Percentiles rank a stretch among this genome's conserved stretches.
Evolutionary conservation across 2,888 invertebrate species (phyloP).

Genomic region (Acholoe squamosa): DNA sequence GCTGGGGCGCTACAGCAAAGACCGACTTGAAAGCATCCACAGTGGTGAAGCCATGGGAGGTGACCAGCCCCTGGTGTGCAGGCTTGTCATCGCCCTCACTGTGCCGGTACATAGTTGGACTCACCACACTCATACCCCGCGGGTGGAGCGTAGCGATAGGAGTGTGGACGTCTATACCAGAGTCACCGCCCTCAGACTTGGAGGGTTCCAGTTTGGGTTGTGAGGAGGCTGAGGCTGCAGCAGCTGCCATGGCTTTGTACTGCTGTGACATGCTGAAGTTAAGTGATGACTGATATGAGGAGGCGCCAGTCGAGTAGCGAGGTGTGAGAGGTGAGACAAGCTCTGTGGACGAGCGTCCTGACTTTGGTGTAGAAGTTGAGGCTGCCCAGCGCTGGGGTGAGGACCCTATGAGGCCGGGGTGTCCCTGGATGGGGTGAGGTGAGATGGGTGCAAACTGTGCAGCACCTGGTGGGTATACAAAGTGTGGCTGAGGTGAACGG

Average conservation of each 20-base stretch:
- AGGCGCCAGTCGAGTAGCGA: constrained; percentile 70
- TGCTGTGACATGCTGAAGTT: constrained; percentile 58
- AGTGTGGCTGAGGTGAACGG: constrained; percentile 78
- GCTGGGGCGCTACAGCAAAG: not conserved
- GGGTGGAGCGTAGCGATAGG: constrained; percentile 67
- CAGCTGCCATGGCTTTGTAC: constrained; percentile 5
- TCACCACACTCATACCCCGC: not conserved
- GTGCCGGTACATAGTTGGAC: not conserved
- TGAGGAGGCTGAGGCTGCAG: not conserved
- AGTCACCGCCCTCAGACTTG: constrained; percentile 75
- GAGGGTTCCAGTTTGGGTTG: constrained; percentile 73
- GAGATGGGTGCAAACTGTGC: constrained; percentile 95
- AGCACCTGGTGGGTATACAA: constrained; percentile 86
- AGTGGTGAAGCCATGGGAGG: not conserved
- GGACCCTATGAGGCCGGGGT: constrained; percentile 73
- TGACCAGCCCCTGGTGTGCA: not conserved
- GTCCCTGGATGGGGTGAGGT: constrained; percentile 78
- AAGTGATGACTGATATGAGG: constrained; percentile 64
- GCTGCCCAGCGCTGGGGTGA: constrained; percentile 77
- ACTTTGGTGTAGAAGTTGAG: constrained; percentile 76
- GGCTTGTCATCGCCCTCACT: not conserved
- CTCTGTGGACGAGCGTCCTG: constrained; percentile 79
- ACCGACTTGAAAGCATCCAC: not conserved
- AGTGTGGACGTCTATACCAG: constrained; percentile 77
- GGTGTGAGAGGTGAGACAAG: constrained; percentile 78